Evolutionary conservation across 2,888 invertebrate genomes (phyloP), one percentile per base, ranked within the genome.

Genomic region (Melolontha melolontha): DNA sequence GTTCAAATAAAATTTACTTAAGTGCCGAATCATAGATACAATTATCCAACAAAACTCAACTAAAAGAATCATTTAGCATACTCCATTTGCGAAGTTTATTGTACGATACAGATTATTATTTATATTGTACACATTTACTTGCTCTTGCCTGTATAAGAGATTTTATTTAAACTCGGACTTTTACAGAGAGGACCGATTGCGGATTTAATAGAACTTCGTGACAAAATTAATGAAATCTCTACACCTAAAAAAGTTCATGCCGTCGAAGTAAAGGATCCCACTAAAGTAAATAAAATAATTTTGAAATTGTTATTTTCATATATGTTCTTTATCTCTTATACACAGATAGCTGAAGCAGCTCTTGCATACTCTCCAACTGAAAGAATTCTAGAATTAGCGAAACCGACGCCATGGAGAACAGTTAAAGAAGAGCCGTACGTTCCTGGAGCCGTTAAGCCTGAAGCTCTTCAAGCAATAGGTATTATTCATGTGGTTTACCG

Each of bases 331-430:
- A 12, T 52, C 39, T 52, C 27, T 29, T 22, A 4, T 22, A 75
- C 72, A 0, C 76, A 86, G 86, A 85, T 86, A 0, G 71, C 82
- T 1, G 81, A 79, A 1, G 75, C 70, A 1, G 86, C 86, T 5
- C 75, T 85, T 6, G 83, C 81, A 64, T 86, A 86, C 74, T 75
- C 78, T 0, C 79, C 84, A 77, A 73, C 85, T 1, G 86, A 85
- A 7, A 72, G 85, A 75, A 73, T 81, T 1, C 81, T 81, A 75
- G 82, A 82, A 78, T 80, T 86, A 78, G 82, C 86, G 68, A 75
- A 75, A 75, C 81, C 81, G 69, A 84, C 82, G 79, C 78, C 73
- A 75, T 73, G 50, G 22, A 62, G 69, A 41, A 41, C 71, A 14
- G 41, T 64, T 5, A 72, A 71, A 55, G 72, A 69, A 40, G 67